Conservation (phyloP, 30 jellyfish, hydroid and myxozoan genomes). For the Aurelia sp. region DNA sequence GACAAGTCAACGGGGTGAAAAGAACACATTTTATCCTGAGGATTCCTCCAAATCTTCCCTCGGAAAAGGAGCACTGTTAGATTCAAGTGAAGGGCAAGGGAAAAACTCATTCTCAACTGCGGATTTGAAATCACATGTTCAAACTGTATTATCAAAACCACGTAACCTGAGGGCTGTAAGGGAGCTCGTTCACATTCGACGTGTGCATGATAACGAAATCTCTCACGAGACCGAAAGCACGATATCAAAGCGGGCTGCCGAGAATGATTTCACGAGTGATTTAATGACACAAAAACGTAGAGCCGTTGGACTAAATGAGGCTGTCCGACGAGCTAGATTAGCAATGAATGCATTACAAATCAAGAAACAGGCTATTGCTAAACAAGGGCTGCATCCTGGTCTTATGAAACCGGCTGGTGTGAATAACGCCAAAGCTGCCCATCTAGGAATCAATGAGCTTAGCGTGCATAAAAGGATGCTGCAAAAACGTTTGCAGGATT, state of each 20-base stretch:
- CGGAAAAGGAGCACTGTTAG: constrained; percentile 18
- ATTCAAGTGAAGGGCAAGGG: constrained; percentile 69
- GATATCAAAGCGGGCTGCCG: constrained; percentile 29
- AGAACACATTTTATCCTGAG: not conserved
- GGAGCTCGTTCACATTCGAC: not conserved
- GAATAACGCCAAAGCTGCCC: constrained; percentile 14
- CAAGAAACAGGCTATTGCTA: constrained; percentile 14
- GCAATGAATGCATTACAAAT: constrained; percentile 42
- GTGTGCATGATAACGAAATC: not conserved
- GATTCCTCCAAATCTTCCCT: not conserved
- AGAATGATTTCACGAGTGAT: constrained; percentile 21
- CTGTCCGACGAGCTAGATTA: constrained; percentile 63
- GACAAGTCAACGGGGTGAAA: not conserved
- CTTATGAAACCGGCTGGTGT: not conserved
- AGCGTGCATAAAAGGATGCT: constrained; percentile 21
- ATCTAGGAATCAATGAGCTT: not conserved
- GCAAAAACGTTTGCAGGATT: constrained; percentile 60
- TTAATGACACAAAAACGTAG: constrained; percentile 27
- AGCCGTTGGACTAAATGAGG: constrained; percentile 38
- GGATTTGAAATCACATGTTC: constrained; percentile 31
- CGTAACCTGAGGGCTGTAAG: not conserved
- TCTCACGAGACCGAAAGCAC: not conserved
- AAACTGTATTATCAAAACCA: not conserved
- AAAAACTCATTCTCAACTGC: constrained; percentile 51
- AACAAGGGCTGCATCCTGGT: constrained; percentile 1